Evolutionary conservation across 2,797 vertebrate species (phyloP), one percentile per base, ranked within the genome.

Genomic region (Microchirus variegatus): DNA sequence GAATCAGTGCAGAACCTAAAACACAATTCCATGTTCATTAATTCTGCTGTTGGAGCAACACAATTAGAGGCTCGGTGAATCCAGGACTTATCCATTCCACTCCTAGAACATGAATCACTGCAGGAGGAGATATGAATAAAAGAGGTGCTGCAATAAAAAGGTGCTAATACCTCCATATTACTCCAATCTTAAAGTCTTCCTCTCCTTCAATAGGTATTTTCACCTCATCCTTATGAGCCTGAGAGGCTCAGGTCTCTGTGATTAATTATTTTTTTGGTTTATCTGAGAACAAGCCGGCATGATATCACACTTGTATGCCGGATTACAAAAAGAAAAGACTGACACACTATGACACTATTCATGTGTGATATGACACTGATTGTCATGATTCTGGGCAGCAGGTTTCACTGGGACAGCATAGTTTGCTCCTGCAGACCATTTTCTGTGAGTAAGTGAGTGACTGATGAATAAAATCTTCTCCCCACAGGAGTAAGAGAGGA

Each of bases 401-500:
- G 31, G 31, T 31, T 31, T 1, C 5, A 0, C 5, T 6, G 31
- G 31, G 31, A 31, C 31, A 31, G 31, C 3, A 22, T 22, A 22
- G 22, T 22, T 22, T 22, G 44, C 2, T 42, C 40, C 40, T 15
- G 1, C 40, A 14, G 31, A 41, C 35, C 41, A 58, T 56, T 64
- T 64, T 75, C 52, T 63, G 54, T 59, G 57, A 75, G 55, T 13
- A 2, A 13, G 12, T 41, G 50, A 73, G 26, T 63, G 66, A 56
- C 64, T 84, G 61, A 84, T 74, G 45, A 74, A 74, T 87, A 66
- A 49, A 62, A 40, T 83, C 43, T 86, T 72, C 67, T 82, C 75
- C 67, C 89, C 87, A 57, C 84, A 98, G 97, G 94, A 93, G 79
- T 94, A 94, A 90, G 87, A 87, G 90, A 88, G 87, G 89, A 90